Conservation (phyloP, 2,797 vertebrate genomes). For the Urocyon cinereoargenteus region DNA sequence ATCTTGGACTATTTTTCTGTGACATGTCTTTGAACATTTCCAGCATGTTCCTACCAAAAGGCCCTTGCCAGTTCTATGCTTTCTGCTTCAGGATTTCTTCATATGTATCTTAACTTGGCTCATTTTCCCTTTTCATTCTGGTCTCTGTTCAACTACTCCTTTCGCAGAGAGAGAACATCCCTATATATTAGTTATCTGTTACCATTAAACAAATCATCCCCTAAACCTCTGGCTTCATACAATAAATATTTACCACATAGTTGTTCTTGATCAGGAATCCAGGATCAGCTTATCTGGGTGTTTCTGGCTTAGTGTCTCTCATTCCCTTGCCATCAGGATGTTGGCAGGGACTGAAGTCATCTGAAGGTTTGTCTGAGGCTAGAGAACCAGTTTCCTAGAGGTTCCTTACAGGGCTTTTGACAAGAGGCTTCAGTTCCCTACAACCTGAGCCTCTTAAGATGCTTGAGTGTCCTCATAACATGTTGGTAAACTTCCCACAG, state of each 20-base stretch:
- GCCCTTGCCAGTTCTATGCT: neutral
- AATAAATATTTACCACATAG: neutral
- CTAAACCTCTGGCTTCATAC: neutral
- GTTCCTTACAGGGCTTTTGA: neutral
- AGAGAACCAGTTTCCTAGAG: neutral
- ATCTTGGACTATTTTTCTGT: neutral
- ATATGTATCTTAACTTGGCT: neutral
- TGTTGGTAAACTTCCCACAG: neutral
- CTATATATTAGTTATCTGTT: neutral
- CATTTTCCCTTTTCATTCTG: constrained; percentile 19
- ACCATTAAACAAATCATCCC: neutral
- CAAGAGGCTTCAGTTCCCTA: neutral
- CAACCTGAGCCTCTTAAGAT: neutral
- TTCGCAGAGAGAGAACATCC: neutral
- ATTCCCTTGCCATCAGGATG: neutral
- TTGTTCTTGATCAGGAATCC: neutral
- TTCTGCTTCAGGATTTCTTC: neutral
- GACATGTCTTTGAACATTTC: neutral
- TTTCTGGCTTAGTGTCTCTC: neutral
- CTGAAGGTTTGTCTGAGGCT: neutral
- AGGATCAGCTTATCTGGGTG: neutral
- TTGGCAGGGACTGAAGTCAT: neutral
- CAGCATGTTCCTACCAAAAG: neutral
- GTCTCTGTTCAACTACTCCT: neutral
- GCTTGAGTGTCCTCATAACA: neutral